Evolutionary conservation across 2,888 invertebrate species (phyloP).

Genomic region (Sinopyrophorus schimmeli): DNA sequence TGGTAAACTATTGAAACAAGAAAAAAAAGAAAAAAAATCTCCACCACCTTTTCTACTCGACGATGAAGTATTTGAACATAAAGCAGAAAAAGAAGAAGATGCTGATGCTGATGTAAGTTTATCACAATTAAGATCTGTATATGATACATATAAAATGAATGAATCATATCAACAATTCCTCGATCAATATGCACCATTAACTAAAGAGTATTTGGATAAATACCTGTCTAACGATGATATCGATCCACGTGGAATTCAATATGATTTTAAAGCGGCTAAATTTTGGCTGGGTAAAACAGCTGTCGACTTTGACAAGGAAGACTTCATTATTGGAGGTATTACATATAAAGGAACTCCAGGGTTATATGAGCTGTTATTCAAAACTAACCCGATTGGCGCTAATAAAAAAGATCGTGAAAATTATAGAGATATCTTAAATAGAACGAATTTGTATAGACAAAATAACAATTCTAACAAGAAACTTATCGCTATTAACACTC

Average conservation of each 20-base stretch:
- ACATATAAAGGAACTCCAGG: constrained; percentile 6
- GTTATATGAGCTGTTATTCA: constrained; percentile 8
- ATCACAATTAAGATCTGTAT: not conserved
- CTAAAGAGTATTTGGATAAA: not conserved
- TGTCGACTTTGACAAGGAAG: not conserved
- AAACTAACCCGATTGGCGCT: not conserved
- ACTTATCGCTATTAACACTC: not conserved
- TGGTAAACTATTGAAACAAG: no score
- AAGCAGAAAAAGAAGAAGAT: no score
- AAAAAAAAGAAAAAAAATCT: no score
- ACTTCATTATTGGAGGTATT: not conserved
- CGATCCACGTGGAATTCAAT: not conserved
- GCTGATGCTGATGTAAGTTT: no score
- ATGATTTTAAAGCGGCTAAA: not conserved
- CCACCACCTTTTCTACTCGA: no score
- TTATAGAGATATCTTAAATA: constrained; percentile 6
- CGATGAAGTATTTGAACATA: no score
- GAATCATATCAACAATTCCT: not conserved
- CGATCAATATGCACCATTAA: not conserved
- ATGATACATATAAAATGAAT: not conserved
- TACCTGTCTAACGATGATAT: not conserved
- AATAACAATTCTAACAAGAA: not conserved
- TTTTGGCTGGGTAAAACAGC: not conserved
- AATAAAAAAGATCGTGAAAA: not conserved
- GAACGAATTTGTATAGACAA: constrained; percentile 1